Base-by-base conservation (phyloP, 2,888 invertebrate genomes). In the Lochmaea capreae region DNA sequence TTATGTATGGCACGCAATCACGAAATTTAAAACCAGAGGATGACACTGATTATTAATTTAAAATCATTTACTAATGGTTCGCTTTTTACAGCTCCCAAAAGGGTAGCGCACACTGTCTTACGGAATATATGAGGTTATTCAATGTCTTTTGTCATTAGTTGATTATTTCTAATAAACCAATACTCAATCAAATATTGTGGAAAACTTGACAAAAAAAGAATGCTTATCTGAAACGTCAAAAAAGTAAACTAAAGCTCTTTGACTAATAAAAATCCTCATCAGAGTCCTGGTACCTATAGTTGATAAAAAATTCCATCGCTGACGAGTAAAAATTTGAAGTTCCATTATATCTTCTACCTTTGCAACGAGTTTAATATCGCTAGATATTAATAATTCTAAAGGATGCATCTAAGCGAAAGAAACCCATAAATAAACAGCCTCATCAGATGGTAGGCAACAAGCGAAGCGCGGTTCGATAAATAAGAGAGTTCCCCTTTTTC, bases 401-500 rank as follows among this genome's bases (percentile, higher is more conserved):
- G 43, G 65, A 69, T 69, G 73, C 66, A 70, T 70, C 73, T 65
- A 57, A 65, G 69, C 73, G 73, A 68, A 61, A 65, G 65, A 65
- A 43, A 52, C 11, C 70, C 72, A 65, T 75, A 67, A 72, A 70
- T 75, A 73, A 72, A 59, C 73, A 71, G 54, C 71, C 65, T 71
- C 70, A 71, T 54, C 70, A 57, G 58, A 59, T 59, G n/a, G 59
- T 26, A 59, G 39, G 59, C 26, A 59, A 39, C n/a, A 42, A 62
- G 18, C 62, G 42, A 39, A 16, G 43, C 18, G 54, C 54, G 16
- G 43, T 12, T 12, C 43, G 43, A 43, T 12, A 43, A 10, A n/a
- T n/a, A n/a, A 18, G 14, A 33, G 11, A 33, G 62, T 16, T 33
- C 73, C 75, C 73, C 67, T 70, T 76, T 67, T 49, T 57, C 68